These are phyloP conservation scores for Anguilla japonica DNA, from an alignment of 2,113 vertebrate genomes.

Conservation along the genomic window DNA sequence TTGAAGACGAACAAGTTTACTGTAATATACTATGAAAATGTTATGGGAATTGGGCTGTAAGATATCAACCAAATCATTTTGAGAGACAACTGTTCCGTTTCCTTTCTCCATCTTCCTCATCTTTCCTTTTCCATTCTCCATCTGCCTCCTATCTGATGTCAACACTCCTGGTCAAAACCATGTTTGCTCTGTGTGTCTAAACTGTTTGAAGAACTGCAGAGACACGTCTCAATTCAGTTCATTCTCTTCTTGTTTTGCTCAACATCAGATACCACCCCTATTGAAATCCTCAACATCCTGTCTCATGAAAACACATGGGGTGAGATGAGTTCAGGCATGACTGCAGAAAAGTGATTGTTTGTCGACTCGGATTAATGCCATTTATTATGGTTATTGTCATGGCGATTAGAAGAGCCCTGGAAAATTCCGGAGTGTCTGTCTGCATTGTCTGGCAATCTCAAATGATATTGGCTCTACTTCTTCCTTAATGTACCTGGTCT, in stretches of 20 bases:
- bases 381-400: background rate
- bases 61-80: background rate
- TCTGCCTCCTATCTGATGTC: background rate
- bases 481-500: background rate
- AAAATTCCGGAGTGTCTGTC: background rate
- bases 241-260: background rate
- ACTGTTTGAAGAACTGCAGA: background rate
- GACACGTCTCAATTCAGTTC: background rate
- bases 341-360: background rate
- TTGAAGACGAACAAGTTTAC: constrained; percentile 4
- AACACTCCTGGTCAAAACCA: background rate
- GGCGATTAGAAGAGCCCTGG: background rate
- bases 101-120: background rate
- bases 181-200: background rate
- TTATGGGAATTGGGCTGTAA: background rate
- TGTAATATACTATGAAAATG: background rate
- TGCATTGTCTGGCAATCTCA: background rate
- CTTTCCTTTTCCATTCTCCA: background rate
- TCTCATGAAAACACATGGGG: background rate
- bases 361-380: background rate
- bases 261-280: background rate
- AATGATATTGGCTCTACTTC: background rate
- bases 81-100: background rate
- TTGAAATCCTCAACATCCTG: background rate
- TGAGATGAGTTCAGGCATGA: background rate